Percentiles rank a stretch among this genome's conserved stretches.
phyloP scores from a whole-genome alignment of 2,113 vertebrate species.

The Toxotes chatareus region DNA sequence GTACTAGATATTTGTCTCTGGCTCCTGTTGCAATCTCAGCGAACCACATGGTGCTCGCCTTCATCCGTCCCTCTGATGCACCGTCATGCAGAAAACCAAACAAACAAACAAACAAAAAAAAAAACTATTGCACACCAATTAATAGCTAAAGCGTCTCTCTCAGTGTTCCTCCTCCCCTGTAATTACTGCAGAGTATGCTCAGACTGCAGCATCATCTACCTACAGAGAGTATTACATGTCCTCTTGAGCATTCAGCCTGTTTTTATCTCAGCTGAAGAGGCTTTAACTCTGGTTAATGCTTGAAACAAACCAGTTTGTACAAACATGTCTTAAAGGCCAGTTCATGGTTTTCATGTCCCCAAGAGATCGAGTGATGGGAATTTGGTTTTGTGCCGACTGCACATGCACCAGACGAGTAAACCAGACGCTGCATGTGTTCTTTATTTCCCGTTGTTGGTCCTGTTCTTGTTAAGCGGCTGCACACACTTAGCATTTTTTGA shows the following conservation, averaged over 20 bases:
- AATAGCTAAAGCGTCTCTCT: constrained; percentile 47
- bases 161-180: constrained; percentile 24
- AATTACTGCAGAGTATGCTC: constrained; percentile 40
- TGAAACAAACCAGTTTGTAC: background rate
- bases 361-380: too few relatives aligned
- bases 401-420: too few relatives aligned
- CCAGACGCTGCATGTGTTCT: too few relatives aligned
- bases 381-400: too few relatives aligned
- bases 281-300: background rate
- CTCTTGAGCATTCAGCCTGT: background rate
- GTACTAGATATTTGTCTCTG: constrained; percentile 61
- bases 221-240: constrained; percentile 1
- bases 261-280: background rate
- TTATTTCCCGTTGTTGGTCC: too few relatives aligned
- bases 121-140: constrained; percentile 40
- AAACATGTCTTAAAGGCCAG: background rate
- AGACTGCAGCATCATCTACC: constrained; percentile 28
- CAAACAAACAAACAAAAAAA: constrained; percentile 8
- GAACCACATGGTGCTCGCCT: constrained; percentile 6
- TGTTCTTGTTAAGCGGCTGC: too few relatives aligned
- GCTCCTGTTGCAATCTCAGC: constrained; percentile 47
- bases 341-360: background rate
- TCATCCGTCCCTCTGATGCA: constrained; percentile 41
- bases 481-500: too few relatives aligned
- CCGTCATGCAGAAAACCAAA: constrained; percentile 10